Evolutionary conservation across 2,797 vertebrate species (phyloP).

Genomic region (Gambelia wislizenii): DNA sequence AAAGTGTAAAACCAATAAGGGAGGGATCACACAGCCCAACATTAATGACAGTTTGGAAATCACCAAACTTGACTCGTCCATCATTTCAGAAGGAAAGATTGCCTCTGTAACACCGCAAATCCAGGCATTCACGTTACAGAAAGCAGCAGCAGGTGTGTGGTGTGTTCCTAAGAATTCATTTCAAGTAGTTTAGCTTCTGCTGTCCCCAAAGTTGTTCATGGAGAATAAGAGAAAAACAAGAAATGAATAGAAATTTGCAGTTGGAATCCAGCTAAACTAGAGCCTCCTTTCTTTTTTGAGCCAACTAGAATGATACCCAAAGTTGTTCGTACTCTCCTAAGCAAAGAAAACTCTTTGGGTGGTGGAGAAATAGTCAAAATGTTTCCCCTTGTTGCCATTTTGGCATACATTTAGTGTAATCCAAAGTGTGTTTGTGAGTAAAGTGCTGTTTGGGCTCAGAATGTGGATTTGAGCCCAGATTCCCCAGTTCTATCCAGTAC

Average conservation of each 20-base stretch:
- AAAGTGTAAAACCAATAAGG: conserved; percentile 95
- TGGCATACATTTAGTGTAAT: not conserved
- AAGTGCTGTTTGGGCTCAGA: not conserved
- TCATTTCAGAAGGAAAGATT: conserved; percentile 88
- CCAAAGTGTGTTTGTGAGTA: not conserved
- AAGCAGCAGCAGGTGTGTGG: conserved; percentile 93
- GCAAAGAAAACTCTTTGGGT: not conserved
- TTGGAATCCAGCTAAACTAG: not conserved
- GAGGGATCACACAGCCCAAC: conserved; percentile 90
- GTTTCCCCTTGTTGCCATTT: not conserved
- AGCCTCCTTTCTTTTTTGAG: not conserved
- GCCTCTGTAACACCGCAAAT: conserved; percentile 88
- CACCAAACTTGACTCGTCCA: conserved; percentile 91
- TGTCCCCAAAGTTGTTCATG: not conserved
- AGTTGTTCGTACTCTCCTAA: not conserved
- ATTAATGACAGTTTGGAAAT: conserved; percentile 97
- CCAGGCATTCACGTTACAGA: conserved; percentile 90
- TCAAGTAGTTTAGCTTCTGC: not conserved
- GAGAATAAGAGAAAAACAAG: not conserved
- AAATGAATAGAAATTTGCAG: not conserved
- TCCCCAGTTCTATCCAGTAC: not conserved
- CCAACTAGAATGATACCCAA: not conserved
- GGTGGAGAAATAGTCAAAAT: not conserved
- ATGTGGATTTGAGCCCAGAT: not conserved
- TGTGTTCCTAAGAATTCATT: conserved; percentile 14